Conservation (phyloP, 2,797 vertebrate genomes). For the Trachops cirrhosus region DNA sequence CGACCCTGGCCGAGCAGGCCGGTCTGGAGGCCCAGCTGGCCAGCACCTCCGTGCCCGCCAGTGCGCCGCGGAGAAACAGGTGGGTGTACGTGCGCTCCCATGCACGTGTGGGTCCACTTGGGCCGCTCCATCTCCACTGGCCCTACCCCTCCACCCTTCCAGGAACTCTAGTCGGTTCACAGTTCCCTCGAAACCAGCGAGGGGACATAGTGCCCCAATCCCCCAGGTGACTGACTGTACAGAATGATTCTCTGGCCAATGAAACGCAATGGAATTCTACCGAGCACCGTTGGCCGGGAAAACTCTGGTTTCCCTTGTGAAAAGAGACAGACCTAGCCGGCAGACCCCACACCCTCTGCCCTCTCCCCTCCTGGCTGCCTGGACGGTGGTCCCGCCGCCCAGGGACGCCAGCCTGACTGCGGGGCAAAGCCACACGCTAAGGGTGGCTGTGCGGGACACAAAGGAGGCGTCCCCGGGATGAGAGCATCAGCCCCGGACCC, state of each 20-base stretch:
- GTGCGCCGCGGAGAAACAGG: neutral
- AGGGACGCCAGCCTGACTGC: too few species aligned
- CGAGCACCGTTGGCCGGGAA: accelerated
- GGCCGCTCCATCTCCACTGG: accelerated
- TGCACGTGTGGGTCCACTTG: accelerated
- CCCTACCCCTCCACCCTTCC: neutral
- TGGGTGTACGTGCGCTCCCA: accelerated
- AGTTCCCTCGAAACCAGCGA: too few species aligned
- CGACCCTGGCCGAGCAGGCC: neutral
- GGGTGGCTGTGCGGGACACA: neutral
- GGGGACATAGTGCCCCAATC: neutral
- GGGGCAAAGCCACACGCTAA: neutral
- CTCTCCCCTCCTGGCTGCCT: neutral
- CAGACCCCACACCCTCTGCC: too few species aligned
- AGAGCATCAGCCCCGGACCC: accelerated
- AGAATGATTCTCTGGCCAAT: accelerated
- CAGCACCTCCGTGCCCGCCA: neutral
- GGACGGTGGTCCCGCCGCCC: neutral
- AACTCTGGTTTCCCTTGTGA: neutral
- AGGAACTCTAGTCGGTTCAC: neutral
- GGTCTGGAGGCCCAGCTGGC: neutral
- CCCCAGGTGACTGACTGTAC: accelerated
- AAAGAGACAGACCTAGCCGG: neutral
- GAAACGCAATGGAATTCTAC: neutral
- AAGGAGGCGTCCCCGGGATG: neutral